Evolutionary conservation across 2,888 invertebrate species (phyloP), one percentile per base, ranked within the genome.

Genomic region (Andrena bucephala): DNA sequence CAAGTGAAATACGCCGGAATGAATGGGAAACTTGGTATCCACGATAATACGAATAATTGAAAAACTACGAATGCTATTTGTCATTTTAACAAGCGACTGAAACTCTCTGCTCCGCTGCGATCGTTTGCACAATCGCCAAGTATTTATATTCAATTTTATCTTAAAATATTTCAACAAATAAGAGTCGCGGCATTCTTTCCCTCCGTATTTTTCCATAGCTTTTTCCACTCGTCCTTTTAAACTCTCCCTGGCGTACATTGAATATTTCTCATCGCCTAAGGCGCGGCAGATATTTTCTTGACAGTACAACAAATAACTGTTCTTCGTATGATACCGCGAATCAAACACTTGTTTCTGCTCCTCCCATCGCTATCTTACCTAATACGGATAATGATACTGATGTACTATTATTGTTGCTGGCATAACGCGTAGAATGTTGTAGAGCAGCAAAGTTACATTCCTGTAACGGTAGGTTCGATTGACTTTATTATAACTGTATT

Each of bases 401-500:
- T 65, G 13, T 42, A 52, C 10, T 29, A 29, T 63, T 33, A 36
- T 71, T 67, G 63, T 54, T 20, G 20, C 52, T 48, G 31, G 16
- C 10, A 50, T 27, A 69, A 74, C 52, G 29, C n/a, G 13, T 48
- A 62, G 48, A 66, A 66, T 70, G 57, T 81, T 74, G 59, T 75
- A 20, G 60, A 65, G 59, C 24, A 50, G 42, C 33, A 42, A 50
- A 66, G 59, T 70, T 70, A 50, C 69, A 68, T 81, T 69, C 75
- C 69, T 66, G 69, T 82, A 82, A 82, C 81, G 81, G 81, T 82
- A 81, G 70, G 60, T 81, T 75, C 69, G 81, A 82, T 81, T 81
- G 80, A 82, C 81, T 75, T 75, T 75, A 29, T 60, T 73, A 68
- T 81, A 81, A 81, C 82, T 81, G 81, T 81, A 82, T 75, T 81